Percentiles rank a stretch among this genome's conserved stretches.
Evolutionary conservation across 2,797 vertebrate genomes (phyloP).

Genomic region (Chelonia mydas): DNA sequence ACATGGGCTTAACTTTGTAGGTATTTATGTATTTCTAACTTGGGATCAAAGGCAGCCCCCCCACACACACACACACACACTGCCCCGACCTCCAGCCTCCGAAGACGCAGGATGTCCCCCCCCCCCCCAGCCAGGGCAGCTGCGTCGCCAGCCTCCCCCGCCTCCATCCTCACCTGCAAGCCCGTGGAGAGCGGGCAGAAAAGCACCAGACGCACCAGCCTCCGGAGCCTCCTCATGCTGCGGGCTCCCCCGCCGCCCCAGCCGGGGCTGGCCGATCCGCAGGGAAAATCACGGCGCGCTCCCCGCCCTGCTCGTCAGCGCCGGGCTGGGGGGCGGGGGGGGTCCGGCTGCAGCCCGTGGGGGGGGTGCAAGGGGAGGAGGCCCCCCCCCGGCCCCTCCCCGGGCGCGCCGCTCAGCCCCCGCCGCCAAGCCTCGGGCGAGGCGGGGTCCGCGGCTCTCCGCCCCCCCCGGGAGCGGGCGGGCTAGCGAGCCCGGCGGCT

Average conservation of each 20-base stretch:
- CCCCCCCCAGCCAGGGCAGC: background rate
- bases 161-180: slow-evolving; percentile 86
- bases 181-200: slow-evolving; percentile 92
- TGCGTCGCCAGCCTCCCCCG: background rate
- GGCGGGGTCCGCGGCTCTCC: background rate
- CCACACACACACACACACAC: no score
- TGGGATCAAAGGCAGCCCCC: background rate
- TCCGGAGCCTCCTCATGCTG: slow-evolving; percentile 90
- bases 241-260: slow-evolving; percentile 42
- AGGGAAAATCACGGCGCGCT: slow-evolving; percentile 77
- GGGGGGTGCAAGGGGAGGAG: background rate
- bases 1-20: background rate
- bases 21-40: background rate
- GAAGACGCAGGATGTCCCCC: background rate
- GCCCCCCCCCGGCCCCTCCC: background rate
- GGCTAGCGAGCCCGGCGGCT: no score
- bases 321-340: slow-evolving; percentile 18
- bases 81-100: no score
- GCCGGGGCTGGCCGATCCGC: slow-evolving; percentile 21
- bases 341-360: slow-evolving; percentile 70
- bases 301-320: background rate
- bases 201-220: slow-evolving; percentile 90
- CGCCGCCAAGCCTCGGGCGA: no score
- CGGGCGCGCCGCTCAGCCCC: background rate
- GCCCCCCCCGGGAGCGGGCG: background rate